Evolutionary conservation across 2,797 vertebrate species (phyloP), one percentile per base, ranked within the genome.

Genomic region (Enteromius afrohamiltoni): DNA sequence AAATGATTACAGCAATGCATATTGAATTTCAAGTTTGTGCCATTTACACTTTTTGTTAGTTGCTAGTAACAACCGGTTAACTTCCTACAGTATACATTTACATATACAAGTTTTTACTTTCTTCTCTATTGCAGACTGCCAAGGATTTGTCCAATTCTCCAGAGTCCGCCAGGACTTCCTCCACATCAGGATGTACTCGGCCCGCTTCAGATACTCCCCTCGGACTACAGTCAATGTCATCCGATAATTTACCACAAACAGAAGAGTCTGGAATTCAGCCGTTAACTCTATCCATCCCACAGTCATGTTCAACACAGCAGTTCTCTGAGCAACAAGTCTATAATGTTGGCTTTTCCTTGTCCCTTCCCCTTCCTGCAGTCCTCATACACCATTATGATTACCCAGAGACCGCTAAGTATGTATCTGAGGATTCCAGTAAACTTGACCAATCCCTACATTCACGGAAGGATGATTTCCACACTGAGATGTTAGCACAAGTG

Each of bases 81-180:
- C 34, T 6, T 34, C 7, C 21, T 60, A 19, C 14, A 60, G 49
- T n/a, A 60, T 77, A 42, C 14, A 60, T 42, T 76, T 4, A 34
- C 34, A 34, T 34, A 45, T 77, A n/a, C 58, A 67, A 23, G 47
- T 5, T 16, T 73, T 65, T 26, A 67, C 23, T 79, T 90, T 88
- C 89, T 31, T 49, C 58, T 89, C 62, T 91, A 83, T 91, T 90
- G 84, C 92, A 94, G 94, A 92, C 86, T 87, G 79, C 90, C 53
- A 85, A 85, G 88, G 87, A 77, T 86, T 80, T 88, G 42, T 83
- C 86, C 84, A 89, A 85, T 81, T 71, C 87, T 86, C 79, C 87
- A 60, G 85, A 87, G 87, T 84, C 89, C 77, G 86, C 86, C 88
- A 89, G 83, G 83, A 86, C 90, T 74, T 86, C 80, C 85, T 88